Evolutionary conservation across 2,888 invertebrate species (phyloP).

Genomic region (Zygothrica quintamaculata): DNA sequence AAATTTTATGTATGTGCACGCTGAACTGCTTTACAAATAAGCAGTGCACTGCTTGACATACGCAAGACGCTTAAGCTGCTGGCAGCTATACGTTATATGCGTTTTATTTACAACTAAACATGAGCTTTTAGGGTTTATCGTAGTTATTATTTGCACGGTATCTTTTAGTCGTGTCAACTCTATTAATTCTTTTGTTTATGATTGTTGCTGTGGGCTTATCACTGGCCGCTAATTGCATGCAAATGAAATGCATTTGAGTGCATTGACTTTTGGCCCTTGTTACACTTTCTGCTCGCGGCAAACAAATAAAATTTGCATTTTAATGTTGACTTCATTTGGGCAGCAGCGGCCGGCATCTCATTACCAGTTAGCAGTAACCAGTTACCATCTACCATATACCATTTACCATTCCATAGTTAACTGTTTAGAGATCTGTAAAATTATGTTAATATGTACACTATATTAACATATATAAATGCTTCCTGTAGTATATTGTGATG

Average conservation of each 20-base stretch:
- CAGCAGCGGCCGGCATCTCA: constrained; percentile 57
- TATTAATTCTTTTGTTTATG: constrained; percentile 3
- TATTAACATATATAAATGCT: constrained; percentile 43
- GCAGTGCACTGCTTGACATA: too few species aligned
- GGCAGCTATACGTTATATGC: too few species aligned
- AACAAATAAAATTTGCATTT: constrained; percentile 47
- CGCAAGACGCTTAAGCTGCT: too few species aligned
- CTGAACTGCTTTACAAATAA: not conserved
- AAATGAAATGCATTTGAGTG: constrained; percentile 54
- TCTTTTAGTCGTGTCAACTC: not conserved
- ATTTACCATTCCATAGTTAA: constrained; percentile 72
- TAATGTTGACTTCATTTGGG: constrained; percentile 40
- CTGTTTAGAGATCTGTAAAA: constrained; percentile 31
- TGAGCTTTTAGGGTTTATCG: too few species aligned
- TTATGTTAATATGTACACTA: constrained; percentile 6
- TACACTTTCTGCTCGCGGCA: constrained; percentile 72
- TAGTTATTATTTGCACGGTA: too few species aligned
- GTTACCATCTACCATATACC: too few species aligned
- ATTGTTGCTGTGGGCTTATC: too few species aligned
- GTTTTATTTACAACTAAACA: too few species aligned
- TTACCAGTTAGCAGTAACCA: too few species aligned
- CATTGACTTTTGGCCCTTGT: constrained; percentile 57
- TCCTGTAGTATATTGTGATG: constrained; percentile 44
- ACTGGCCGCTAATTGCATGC: constrained; percentile 64
- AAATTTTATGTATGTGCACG: too few species aligned